These are phyloP conservation scores for Poeciliopsis gracilis DNA, from an alignment of 2,797 vertebrate species.

Conservation along the genomic window DNA sequence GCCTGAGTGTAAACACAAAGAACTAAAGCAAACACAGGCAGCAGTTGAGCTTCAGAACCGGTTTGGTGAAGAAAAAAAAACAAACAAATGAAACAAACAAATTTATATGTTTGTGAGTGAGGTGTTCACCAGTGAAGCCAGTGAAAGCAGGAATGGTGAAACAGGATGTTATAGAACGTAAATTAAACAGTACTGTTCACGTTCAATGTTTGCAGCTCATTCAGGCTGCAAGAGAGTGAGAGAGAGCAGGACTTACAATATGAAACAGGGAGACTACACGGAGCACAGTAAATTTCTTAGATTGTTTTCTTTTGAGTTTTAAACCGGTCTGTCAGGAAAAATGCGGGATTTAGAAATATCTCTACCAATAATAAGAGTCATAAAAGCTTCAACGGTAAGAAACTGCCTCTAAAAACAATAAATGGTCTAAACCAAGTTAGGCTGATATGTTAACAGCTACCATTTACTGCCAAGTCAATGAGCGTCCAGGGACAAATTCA, in stretches of 20 bases:
- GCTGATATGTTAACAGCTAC: slow-evolving; percentile 20
- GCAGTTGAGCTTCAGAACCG: background rate
- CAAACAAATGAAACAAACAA: background rate
- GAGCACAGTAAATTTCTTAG: background rate
- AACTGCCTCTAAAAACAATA: background rate
- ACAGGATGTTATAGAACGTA: background rate
- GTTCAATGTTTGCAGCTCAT: background rate
- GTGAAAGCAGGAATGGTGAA: background rate
- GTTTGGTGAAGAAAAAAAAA: background rate
- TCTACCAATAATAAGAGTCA: background rate
- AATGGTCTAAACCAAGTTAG: slow-evolving; percentile 19
- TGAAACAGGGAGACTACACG: background rate
- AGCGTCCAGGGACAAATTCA: slow-evolving; percentile 37
- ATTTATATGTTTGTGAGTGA: background rate
- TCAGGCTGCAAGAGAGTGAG: background rate
- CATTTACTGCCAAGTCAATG: slow-evolving; percentile 26
- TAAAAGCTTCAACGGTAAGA: background rate
- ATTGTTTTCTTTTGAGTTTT: background rate
- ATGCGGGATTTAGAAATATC: background rate
- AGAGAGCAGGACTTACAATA: background rate
- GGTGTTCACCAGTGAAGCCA: background rate
- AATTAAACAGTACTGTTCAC: background rate
- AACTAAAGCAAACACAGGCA: background rate
- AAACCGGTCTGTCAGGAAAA: background rate
- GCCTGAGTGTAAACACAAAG: background rate